Base-by-base conservation (phyloP, 1,140 invertebrate species). In the Pygmarrhopalites habei region DNA sequence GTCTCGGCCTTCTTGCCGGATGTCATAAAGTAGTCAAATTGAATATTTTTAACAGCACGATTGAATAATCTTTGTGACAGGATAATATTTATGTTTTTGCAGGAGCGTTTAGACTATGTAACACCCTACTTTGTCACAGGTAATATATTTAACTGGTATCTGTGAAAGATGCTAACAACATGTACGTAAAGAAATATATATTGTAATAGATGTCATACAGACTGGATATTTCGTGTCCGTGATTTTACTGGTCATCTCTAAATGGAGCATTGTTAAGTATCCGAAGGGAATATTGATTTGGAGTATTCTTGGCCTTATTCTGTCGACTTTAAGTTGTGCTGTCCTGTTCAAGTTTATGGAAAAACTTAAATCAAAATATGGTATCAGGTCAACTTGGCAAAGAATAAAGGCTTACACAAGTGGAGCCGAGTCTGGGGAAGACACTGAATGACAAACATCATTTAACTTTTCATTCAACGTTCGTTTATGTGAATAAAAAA, bases 71-170 rank as follows among this genome's bases (percentile, higher is more conserved):
- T 39, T 39, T 39, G 7, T 39, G 35, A 39, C 7, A 39, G 17
- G 10, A 39, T 39, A 10, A 10, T 39, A 39, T 10, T 39, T 39
- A 39, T 39, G 7, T 10, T 39, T 7, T 39, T 39, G 17, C 46
- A 49, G 46, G 23, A 52, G 4, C 14, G 49, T 3, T 23, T 52
- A 7, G 49, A 52, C 23, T 52, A 52, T 28, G 14, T 52, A 12
- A 52, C 49, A 10, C 49, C 49, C 23, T 52, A 52, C 28, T 52
- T 52, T 28, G 10, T 52, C 14, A 52, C 49, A n/a, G 14, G 25
- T 26, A 52, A n/a, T 52, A n/a, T 10, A 10, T 15, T 15, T 52
- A 14, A 28, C 7, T 5, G n/a, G n/a, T n/a, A n/a, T n/a, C n/a
- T n/a, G n/a, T n/a, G n/a, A n/a, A n/a, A n/a, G n/a, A n/a, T n/a